A percentile compares a stretch with the other conserved stretches of the same genome.
Conservation (phyloP, 1,140 invertebrate species). For the Lepidotrigona ventralis region DNA sequence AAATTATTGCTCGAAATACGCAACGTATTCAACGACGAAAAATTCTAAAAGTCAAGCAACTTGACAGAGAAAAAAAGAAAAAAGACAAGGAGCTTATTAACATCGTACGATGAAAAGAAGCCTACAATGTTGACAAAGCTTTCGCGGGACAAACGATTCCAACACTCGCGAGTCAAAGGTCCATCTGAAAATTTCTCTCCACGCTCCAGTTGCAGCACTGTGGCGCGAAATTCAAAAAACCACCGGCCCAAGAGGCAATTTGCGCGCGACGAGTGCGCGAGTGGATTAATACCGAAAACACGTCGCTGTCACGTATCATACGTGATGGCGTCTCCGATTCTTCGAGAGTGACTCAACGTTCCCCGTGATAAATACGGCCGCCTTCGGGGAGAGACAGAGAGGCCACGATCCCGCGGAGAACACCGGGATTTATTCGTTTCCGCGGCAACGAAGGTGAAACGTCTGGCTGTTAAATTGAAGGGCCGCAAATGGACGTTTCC, state of each 20-base stretch:
- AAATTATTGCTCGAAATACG: too few relatives aligned
- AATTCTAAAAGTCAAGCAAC: too few relatives aligned
- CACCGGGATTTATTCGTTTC: slow-evolving; percentile 25
- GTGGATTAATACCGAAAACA: slow-evolving; percentile 36
- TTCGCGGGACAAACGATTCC: slow-evolving; percentile 10
- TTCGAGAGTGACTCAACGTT: background rate
- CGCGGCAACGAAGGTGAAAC: slow-evolving; percentile 31
- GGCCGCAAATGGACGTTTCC: slow-evolving; percentile 32
- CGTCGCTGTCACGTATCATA: slow-evolving; percentile 20
- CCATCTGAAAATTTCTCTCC: background rate
- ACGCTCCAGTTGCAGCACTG: background rate
- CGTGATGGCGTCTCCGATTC: background rate
- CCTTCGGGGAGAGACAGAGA: background rate
- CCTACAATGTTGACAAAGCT: background rate
- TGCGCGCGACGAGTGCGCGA: background rate
- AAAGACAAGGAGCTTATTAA: too few relatives aligned
- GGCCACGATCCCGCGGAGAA: background rate
- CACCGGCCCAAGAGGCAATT: background rate
- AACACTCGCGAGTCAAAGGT: background rate
- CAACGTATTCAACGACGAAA: too few relatives aligned
- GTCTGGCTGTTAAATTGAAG: slow-evolving; percentile 24
- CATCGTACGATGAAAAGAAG: background rate
- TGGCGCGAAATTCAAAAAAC: background rate
- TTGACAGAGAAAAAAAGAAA: too few relatives aligned
- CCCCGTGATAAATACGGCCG: slow-evolving; percentile 26